phyloP scores from a whole-genome alignment of 2,113 vertebrate genomes.

The Tupaia tana region DNA sequence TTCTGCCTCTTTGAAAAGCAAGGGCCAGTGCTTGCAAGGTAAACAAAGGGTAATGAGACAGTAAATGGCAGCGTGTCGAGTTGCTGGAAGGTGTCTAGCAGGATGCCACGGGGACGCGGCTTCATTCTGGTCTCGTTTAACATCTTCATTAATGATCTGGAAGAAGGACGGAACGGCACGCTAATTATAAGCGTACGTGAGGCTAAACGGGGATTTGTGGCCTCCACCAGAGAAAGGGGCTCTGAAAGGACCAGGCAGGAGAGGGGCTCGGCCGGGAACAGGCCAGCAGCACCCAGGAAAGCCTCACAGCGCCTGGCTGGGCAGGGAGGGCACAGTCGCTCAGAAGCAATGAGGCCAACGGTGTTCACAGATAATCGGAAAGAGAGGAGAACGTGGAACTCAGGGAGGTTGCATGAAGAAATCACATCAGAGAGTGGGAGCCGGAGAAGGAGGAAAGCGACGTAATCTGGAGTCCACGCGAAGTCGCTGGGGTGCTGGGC shows the following conservation, averaged over 20 bases:
- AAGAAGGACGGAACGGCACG: slow-evolving; percentile 68
- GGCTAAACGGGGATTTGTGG: slow-evolving; percentile 50
- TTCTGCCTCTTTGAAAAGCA: slow-evolving; percentile 46
- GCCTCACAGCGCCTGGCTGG: too few relatives aligned
- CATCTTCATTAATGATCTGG: slow-evolving; percentile 78
- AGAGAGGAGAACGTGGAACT: not conserved
- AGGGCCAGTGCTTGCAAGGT: not conserved
- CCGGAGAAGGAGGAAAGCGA: not conserved
- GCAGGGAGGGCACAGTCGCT: not conserved
- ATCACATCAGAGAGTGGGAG: not conserved
- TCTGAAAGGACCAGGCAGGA: not conserved
- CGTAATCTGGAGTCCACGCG: not conserved
- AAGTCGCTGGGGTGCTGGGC: not conserved
- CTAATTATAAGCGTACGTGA: slow-evolving; percentile 66
- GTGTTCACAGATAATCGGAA: not conserved
- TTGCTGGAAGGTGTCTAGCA: slow-evolving; percentile 19
- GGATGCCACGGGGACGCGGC: not conserved
- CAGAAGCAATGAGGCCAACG: not conserved
- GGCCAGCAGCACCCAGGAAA: not conserved
- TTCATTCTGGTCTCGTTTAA: slow-evolving; percentile 67
- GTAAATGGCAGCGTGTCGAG: slow-evolving; percentile 64
- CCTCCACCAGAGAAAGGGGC: slow-evolving; percentile 25
- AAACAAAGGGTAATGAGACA: slow-evolving; percentile 65
- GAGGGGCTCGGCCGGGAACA: not conserved
- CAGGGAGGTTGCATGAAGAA: not conserved